A percentile compares a stretch with the other conserved stretches of the same genome.
Evolutionary conservation across 2,113 vertebrate species (phyloP).

Genomic region (Mastomys coucha): DNA sequence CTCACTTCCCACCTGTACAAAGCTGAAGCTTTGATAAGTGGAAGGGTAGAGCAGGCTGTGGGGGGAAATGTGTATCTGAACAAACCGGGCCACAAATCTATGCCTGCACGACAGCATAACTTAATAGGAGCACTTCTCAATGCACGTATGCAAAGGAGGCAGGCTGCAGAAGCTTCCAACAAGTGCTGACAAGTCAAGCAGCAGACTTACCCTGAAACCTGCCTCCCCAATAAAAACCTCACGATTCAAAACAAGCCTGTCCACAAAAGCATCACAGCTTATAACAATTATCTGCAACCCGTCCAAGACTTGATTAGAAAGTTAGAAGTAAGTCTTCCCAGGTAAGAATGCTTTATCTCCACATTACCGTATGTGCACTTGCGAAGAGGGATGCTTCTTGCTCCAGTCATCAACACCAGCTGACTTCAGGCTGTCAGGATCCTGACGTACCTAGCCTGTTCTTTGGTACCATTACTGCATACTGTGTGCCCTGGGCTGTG

Average conservation of each 20-base stretch:
- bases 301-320: slow-evolving; percentile 66
- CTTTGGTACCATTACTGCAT: background rate
- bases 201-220: slow-evolving; percentile 77
- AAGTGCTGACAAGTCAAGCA: slow-evolving; percentile 75
- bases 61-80: background rate
- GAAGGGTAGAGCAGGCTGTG: background rate
- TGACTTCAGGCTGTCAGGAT: background rate
- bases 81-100: slow-evolving; percentile 10
- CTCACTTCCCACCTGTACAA: background rate
- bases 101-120: slow-evolving; percentile 5
- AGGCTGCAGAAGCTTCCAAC: slow-evolving; percentile 66
- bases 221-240: slow-evolving; percentile 79
- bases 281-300: slow-evolving; percentile 60
- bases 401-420: background rate
- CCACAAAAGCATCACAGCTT: slow-evolving; percentile 61
- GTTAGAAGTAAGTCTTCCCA: slow-evolving; percentile 62
- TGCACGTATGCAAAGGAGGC: slow-evolving; percentile 61
- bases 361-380: background rate
- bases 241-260: slow-evolving; percentile 75
- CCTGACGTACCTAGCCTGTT: background rate
- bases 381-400: background rate
- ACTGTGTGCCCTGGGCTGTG: background rate
- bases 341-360: slow-evolving; percentile 41
- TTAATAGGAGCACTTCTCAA: slow-evolving; percentile 60
- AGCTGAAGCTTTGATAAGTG: slow-evolving; percentile 4